A percentile compares a stretch with the other conserved stretches of the same genome.
Evolutionary conservation across 2,888 invertebrate genomes (phyloP).

Genomic region (Dryobotodes eremita): DNA sequence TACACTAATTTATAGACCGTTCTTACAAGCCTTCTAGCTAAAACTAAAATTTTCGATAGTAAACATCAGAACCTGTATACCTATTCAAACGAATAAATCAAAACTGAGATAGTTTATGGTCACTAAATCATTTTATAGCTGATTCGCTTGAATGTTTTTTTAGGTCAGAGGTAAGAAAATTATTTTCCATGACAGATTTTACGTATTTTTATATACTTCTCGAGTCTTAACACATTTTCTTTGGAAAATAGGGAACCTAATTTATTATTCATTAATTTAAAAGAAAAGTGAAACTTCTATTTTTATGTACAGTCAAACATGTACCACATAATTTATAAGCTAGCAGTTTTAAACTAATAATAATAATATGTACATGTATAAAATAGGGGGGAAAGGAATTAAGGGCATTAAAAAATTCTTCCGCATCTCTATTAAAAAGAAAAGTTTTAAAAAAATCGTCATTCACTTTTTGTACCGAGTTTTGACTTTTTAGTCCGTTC

Average conservation of each 20-base stretch:
- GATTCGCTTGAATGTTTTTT: slow-evolving; percentile 22
- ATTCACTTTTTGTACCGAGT: background rate
- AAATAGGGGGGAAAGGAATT: background rate
- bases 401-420: background rate
- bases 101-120: slow-evolving; percentile 21
- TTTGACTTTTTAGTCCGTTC: too few relatives aligned
- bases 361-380: background rate
- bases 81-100: slow-evolving; percentile 32
- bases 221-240: background rate
- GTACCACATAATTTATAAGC: too few relatives aligned
- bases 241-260: too few relatives aligned
- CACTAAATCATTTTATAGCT: slow-evolving; percentile 21
- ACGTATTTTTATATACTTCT: slow-evolving; percentile 7
- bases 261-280: too few relatives aligned
- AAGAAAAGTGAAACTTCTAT: too few relatives aligned
- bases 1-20: background rate
- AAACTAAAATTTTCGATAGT: background rate
- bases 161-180: slow-evolving; percentile 35
- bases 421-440: background rate
- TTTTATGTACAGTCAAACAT: too few relatives aligned
- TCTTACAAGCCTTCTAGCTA: background rate
- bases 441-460: background rate
- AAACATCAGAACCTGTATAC: background rate
- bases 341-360: background rate
- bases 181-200: background rate